Evolutionary conservation across 2,888 invertebrate genomes (phyloP), one percentile per base, ranked within the genome.

Genomic region (Lithophane leautieri): DNA sequence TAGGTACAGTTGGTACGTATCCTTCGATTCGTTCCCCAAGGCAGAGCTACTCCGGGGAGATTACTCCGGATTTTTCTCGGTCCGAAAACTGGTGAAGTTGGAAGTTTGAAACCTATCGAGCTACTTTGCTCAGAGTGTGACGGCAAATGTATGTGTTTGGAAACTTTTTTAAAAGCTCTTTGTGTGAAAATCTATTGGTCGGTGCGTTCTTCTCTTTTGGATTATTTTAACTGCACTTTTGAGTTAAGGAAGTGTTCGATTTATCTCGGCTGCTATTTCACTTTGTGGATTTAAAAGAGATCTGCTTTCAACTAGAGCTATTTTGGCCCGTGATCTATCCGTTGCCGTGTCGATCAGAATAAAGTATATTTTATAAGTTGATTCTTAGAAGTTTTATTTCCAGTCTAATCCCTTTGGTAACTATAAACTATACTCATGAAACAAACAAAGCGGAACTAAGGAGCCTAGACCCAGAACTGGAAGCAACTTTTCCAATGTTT

Each of bases 41-140:
- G 89, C 85, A 80, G 86, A 88, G 86, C 42, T 86, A 85, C 81
- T 78, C 86, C 84, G 61, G 78, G 62, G 79, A 87, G 90, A 90
- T 91, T 89, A 89, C 86, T 83, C 86, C 82, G 88, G 90, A 89
- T 92, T 92, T 92, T 89, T 74, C 88, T 81, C 85, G 83, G 87
- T 79, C 82, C 83, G 74, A 86, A 88, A 87, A 85, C 86, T 79
- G 82, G 86, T 72, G 63, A 89, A 91, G 90, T 89, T 89, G 80
- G 73, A 80, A 89, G 88, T 90, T 91, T 80, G 86, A 86, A 85
- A 90, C 86, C 87, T 87, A 90, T 88, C 85, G 82, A 87, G 84
- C 80, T 89, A 88, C 88, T 89, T 89, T 86, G 40, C 81, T 79
- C 73, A 70, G 77, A 85, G 77, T 87, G 88, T 83, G 83, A 83